phyloP scores from a whole-genome alignment of 2,797 vertebrate genomes.

The Paedocypris micromegethes region DNA sequence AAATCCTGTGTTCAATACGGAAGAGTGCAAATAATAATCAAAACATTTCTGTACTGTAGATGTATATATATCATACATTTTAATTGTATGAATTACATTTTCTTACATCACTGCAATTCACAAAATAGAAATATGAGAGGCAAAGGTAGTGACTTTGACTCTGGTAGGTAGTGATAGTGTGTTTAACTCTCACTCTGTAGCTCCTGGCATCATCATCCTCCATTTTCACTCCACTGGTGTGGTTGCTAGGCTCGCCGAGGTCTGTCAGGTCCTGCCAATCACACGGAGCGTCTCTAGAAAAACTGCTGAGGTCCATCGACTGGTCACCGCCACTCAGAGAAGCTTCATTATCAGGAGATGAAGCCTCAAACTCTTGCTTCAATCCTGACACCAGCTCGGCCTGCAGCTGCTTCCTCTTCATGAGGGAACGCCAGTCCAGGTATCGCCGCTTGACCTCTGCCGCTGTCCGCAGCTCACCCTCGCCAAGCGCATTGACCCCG shows the following conservation, averaged over 20 bases:
- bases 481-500: constrained; percentile 86
- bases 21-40: too few species aligned
- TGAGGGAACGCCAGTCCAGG: constrained; percentile 85
- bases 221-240: constrained; percentile 78
- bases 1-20: too few species aligned
- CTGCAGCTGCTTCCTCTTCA: constrained; percentile 86
- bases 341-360: constrained; percentile 81
- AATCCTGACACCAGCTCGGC: constrained; percentile 76
- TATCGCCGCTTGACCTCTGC: constrained; percentile 87
- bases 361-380: constrained; percentile 79
- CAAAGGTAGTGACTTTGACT: too few species aligned
- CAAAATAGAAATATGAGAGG: too few species aligned
- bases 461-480: constrained; percentile 85
- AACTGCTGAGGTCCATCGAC: constrained; percentile 78
- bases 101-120: too few species aligned
- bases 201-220: constrained; percentile 79
- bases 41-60: too few species aligned
- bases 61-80: too few species aligned
- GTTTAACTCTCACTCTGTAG: constrained; percentile 71
- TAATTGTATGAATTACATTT: too few species aligned
- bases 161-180: too few species aligned
- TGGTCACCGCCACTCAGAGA: constrained; percentile 77
- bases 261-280: constrained; percentile 85
- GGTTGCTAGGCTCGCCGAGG: constrained; percentile 73
- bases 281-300: constrained; percentile 78